A percentile compares a stretch with the other conserved stretches of the same genome.
Conservation (phyloP, 2,888 invertebrate species). For the Pterostichus niger region DNA sequence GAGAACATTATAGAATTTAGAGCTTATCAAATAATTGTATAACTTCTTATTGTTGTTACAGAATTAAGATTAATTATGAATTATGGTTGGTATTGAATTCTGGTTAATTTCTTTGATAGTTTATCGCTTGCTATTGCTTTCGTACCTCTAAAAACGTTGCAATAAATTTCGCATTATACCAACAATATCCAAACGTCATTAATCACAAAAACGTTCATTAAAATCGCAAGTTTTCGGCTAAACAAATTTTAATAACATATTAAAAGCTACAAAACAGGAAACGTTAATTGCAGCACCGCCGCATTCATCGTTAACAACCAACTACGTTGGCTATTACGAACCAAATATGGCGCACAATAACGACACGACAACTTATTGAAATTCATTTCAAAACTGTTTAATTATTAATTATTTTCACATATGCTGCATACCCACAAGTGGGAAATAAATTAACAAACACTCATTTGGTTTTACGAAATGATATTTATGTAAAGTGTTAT, state of each 20-base stretch:
- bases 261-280: constrained; percentile 43
- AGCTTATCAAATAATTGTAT: too few relatives aligned
- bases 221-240: constrained; percentile 26
- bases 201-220: constrained; percentile 37
- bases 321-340: not conserved
- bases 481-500: not conserved
- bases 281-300: constrained; percentile 21
- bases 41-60: too few relatives aligned
- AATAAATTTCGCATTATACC: constrained; percentile 26
- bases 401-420: constrained; percentile 20
- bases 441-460: not conserved
- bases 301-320: constrained; percentile 23
- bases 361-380: constrained; percentile 17
- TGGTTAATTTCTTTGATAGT: not conserved
- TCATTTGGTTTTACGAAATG: not conserved
- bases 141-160: constrained; percentile 2
- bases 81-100: not conserved
- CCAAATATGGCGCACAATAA: constrained; percentile 9
- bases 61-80: too few relatives aligned
- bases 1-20: too few relatives aligned
- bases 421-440: not conserved
- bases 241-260: constrained; percentile 44
- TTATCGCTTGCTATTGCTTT: not conserved
- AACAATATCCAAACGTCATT: constrained; percentile 7
- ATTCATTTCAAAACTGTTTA: constrained; percentile 12